Evolutionary conservation across 2,797 vertebrate genomes (phyloP).

Genomic region (Squalus acanthias): DNA sequence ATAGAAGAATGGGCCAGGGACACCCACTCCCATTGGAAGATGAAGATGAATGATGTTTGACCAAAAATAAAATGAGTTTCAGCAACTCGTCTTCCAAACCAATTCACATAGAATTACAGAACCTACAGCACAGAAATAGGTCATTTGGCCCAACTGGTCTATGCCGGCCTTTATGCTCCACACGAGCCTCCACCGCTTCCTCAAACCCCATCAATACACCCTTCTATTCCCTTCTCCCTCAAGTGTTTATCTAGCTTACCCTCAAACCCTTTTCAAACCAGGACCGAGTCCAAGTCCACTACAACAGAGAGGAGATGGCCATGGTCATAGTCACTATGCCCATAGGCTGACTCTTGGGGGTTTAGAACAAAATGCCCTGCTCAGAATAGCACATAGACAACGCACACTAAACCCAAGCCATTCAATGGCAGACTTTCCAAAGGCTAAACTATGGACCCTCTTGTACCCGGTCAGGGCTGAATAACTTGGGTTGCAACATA

Average conservation of each 20-base stretch:
- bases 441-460: neutral
- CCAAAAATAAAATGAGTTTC: neutral
- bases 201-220: neutral
- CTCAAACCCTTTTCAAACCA: neutral
- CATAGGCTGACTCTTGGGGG: neutral
- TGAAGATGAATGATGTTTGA: neutral
- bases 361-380: neutral
- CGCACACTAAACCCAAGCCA: neutral
- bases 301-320: neutral
- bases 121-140: neutral
- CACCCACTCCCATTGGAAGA: too few relatives aligned
- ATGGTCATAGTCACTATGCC: neutral
- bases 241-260: neutral
- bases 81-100: neutral
- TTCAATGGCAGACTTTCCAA: neutral
- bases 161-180: neutral
- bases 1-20: neutral
- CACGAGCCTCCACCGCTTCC: neutral
- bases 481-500: neutral
- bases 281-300: neutral
- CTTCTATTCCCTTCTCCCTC: neutral
- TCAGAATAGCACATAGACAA: neutral
- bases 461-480: neutral
- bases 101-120: neutral
- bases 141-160: neutral